phyloP scores from a whole-genome alignment of 1,140 invertebrate genomes.

The Pentalonia nigronervosa region DNA sequence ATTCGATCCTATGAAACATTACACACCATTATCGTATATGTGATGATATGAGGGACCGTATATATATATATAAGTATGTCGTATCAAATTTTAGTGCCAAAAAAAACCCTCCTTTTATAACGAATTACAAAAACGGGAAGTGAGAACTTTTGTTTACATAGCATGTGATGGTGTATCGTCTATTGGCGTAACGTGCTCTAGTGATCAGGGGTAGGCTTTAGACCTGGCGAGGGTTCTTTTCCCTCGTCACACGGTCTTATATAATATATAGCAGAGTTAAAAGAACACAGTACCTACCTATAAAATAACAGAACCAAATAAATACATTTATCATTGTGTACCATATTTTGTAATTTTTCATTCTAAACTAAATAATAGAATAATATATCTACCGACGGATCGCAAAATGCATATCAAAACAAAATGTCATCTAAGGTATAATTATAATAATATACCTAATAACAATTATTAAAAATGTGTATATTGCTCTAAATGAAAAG shows the following conservation, averaged over 20 bases:
- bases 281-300: not conserved
- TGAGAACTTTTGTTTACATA: not conserved
- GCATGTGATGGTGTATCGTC: not conserved
- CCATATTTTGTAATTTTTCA: not conserved
- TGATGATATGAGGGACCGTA: not conserved
- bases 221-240: not conserved
- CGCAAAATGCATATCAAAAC: not conserved
- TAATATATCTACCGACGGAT: not conserved
- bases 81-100: slow-evolving; percentile 24
- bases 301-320: not conserved
- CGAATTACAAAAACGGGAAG: not conserved
- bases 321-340: not conserved
- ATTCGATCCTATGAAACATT: not conserved
- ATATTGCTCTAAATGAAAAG: not conserved
- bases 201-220: not conserved
- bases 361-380: not conserved
- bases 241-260: not conserved
- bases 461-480: not conserved
- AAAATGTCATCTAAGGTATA: not conserved
- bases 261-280: not conserved
- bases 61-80: not conserved
- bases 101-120: not conserved
- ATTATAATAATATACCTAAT: too few species aligned
- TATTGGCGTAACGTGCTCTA: not conserved
- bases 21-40: not conserved